phyloP scores from a whole-genome alignment of 92 coral and sea anemone species.

The Porites divaricata region DNA sequence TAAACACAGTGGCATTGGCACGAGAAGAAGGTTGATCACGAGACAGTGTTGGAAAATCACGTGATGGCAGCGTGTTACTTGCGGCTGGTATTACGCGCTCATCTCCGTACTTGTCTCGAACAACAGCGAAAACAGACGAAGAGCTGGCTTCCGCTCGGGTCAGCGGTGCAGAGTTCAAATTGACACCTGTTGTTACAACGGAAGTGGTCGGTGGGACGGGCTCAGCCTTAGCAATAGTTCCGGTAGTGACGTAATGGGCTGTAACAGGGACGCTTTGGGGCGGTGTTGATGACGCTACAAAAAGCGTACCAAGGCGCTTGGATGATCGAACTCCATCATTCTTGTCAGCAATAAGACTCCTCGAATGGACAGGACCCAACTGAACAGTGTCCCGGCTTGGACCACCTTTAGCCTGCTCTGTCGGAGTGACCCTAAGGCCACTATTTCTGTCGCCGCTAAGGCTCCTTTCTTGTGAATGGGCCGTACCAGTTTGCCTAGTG shows the following conservation, averaged over 20 bases:
- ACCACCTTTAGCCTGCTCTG: not conserved
- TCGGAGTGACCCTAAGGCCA: slow-evolving; percentile 2
- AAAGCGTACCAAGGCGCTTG: slow-evolving; percentile 16
- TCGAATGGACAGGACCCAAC: slow-evolving; percentile 1
- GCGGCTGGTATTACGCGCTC: slow-evolving; percentile 29
- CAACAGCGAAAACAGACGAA: slow-evolving; percentile 34
- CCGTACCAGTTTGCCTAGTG: not conserved
- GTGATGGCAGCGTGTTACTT: slow-evolving; percentile 25
- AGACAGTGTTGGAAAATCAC: not conserved
- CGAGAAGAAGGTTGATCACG: slow-evolving; percentile 15
- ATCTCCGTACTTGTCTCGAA: slow-evolving; percentile 33
- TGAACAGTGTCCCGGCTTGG: slow-evolving; percentile 3
- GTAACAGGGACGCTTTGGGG: slow-evolving; percentile 43
- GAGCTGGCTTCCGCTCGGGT: slow-evolving; percentile 25
- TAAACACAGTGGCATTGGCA: not conserved
- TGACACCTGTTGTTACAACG: slow-evolving; percentile 9
- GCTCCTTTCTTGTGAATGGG: slow-evolving; percentile 31
- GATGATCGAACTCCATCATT: slow-evolving; percentile 30
- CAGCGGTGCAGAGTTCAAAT: slow-evolving; percentile 15
- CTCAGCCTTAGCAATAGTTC: slow-evolving; percentile 23
- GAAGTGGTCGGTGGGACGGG: slow-evolving; percentile 13
- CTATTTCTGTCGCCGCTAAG: slow-evolving; percentile 21
- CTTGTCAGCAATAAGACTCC: slow-evolving; percentile 19
- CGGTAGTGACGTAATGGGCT: slow-evolving; percentile 42
- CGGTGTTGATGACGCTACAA: slow-evolving; percentile 28